Conservation (phyloP, 2,888 invertebrate genomes). For the Alloscopus bannaensis region DNA sequence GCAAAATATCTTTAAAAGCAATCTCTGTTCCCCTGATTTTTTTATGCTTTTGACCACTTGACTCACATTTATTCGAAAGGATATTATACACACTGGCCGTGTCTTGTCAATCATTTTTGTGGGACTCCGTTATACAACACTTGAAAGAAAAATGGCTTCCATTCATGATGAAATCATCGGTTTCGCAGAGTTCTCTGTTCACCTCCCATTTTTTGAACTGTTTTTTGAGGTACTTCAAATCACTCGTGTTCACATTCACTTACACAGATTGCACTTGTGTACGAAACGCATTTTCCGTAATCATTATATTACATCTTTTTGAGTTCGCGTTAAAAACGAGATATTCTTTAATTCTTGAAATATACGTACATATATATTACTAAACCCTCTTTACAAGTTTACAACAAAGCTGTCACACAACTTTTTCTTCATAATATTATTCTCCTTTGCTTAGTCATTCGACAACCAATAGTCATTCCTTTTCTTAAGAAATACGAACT, state of each 20-base stretch:
- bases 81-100: too few species aligned
- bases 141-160: conserved; percentile 41
- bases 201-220: neutral
- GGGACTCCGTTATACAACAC: too few species aligned
- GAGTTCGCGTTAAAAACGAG: too few species aligned
- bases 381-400: too few species aligned
- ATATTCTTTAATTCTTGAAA: conserved; percentile 13
- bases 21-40: too few species aligned
- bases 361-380: too few species aligned
- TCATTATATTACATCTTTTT: too few species aligned
- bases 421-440: conserved; percentile 44
- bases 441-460: conserved; percentile 3
- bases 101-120: conserved; percentile 47
- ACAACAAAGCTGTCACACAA: conserved; percentile 62
- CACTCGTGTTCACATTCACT: neutral
- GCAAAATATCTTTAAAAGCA: too few species aligned
- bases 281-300: too few species aligned
- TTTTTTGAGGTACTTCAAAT: conserved; percentile 8
- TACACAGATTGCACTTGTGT: neutral
- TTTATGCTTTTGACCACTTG: conserved; percentile 4
- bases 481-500: conserved; percentile 20
- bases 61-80: conserved; percentile 21
- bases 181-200: neutral
- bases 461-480: too few species aligned
- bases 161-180: conserved; percentile 46